Evolutionary conservation across 2,888 invertebrate genomes (phyloP), one percentile per base, ranked within the genome.

Genomic region (Synanthedon andrenaeformis): DNA sequence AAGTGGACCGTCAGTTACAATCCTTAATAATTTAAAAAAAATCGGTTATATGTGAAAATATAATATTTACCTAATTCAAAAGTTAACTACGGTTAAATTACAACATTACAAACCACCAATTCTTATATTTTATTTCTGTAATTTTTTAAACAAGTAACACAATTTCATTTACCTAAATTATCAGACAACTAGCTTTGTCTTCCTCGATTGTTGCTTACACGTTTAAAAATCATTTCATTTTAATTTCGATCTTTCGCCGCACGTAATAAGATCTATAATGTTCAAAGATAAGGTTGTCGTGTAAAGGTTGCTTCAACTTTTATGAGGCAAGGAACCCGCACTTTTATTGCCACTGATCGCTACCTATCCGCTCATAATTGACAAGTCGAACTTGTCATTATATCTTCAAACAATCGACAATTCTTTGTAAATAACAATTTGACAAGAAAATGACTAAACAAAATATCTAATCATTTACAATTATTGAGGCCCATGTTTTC

Each of bases 301-400:
- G 76, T 79, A 78, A 74, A 79, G 79, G 79, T 82, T 79, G 82
- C 78, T 81, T 19, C 77, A 70, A 77, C 73, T 84, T 85, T 85
- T 84, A 85, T 79, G 82, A 74, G 67, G 80, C 74, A 74, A 72
- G 70, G 76, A 82, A 78, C 79, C 82, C 82, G 76, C 80, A 82
- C 74, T 83, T 85, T 85, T 86, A 85, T 82, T 76, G 72, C 82
- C 77, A 68, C 75, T 84, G 84, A 85, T 85, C 83, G 85, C 82
- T 84, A 82, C 83, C 83, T 82, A 81, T 82, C 79, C 83, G 76
- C 79, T 81, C 80, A 82, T 86, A 86, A 86, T 84, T 82, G 84
- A 85, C 84, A 82, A 80, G 74, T 79, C 70, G 70, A 45, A 74
- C 74, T 81, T 79, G 80, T 83, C 82, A 81, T 85, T 83, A 83